Percentiles rank a stretch among this genome's conserved stretches.
These are phyloP conservation scores for Hyppa rectilinea DNA, from an alignment of 2,888 invertebrate species.

Conservation along the genomic window DNA sequence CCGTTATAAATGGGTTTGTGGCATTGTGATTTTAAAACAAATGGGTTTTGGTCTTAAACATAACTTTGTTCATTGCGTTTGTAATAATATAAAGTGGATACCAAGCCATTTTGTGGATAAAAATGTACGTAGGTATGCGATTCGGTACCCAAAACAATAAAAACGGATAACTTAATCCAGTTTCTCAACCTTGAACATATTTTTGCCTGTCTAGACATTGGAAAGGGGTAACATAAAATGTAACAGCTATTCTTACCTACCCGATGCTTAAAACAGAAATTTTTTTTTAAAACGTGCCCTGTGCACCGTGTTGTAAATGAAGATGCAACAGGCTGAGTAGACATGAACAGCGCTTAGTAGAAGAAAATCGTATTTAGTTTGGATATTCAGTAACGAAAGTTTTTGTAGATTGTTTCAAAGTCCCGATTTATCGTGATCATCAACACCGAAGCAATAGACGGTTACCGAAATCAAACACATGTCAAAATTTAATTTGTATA, in stretches of 20 bases:
- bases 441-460: neutral
- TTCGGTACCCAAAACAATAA: constrained; percentile 48
- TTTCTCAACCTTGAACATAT: constrained; percentile 42
- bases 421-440: neutral
- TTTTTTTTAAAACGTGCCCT: too few species aligned
- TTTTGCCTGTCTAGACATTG: constrained; percentile 48
- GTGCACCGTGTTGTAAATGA: neutral
- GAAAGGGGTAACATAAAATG: constrained; percentile 38
- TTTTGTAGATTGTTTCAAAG: neutral
- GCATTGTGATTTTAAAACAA: constrained; percentile 26
- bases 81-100: constrained; percentile 11
- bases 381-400: neutral
- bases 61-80: neutral
- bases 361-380: neutral
- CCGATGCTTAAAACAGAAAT: neutral
- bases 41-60: neutral
- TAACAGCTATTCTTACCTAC: constrained; percentile 1
- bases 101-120: neutral
- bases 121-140: neutral
- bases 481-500: neutral
- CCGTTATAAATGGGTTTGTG: constrained; percentile 38
- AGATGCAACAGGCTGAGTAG: neutral
- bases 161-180: constrained; percentile 37
- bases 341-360: neutral
- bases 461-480: neutral